Evolutionary conservation across 2,113 vertebrate species (phyloP).

Genomic region (Probosciger aterrimus): DNA sequence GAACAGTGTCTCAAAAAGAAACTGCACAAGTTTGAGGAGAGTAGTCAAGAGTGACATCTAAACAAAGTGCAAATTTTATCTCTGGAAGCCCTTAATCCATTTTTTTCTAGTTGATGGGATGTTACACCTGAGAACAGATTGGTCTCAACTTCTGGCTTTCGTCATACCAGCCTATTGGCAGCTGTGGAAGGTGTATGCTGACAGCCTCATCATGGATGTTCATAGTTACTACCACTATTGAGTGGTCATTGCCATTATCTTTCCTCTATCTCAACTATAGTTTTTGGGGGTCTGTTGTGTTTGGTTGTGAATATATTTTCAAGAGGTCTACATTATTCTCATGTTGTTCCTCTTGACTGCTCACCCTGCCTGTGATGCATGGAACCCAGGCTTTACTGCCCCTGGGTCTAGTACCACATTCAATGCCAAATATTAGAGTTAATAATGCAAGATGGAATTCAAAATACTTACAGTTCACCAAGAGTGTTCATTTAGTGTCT

Average conservation of each 20-base stretch:
- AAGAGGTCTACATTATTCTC: background rate
- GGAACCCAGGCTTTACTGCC: background rate
- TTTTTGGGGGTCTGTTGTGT: background rate
- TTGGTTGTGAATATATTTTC: background rate
- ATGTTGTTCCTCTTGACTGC: background rate
- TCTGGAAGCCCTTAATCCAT: background rate
- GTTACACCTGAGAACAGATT: background rate
- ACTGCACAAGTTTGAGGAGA: background rate
- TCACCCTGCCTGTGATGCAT: background rate
- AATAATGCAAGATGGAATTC: background rate
- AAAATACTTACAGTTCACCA: background rate
- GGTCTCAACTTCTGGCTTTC: background rate
- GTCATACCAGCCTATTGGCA: background rate
- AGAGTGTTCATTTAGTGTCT: background rate
- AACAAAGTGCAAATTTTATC: background rate
- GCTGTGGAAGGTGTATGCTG: background rate
- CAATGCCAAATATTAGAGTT: background rate
- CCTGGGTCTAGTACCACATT: background rate
- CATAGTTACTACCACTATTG: background rate
- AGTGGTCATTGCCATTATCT: background rate
- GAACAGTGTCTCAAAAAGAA: background rate
- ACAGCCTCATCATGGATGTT: background rate
- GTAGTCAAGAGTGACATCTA: background rate
- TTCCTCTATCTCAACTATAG: rapidly evolving
- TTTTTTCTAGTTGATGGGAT: background rate